Conservation (phyloP, 2,888 invertebrate genomes). For the Aphidius colemani region DNA sequence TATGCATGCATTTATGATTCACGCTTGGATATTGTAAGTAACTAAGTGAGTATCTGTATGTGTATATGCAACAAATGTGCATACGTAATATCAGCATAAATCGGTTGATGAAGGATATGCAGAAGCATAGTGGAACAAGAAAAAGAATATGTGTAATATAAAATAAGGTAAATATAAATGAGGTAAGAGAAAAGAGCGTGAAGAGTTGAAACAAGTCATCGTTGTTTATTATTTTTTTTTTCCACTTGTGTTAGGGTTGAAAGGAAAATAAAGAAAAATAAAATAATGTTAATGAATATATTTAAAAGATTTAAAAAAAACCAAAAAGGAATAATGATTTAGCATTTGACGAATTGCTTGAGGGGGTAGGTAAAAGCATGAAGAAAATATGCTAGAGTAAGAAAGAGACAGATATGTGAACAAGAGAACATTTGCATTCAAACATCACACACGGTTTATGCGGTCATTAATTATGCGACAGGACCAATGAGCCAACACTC, state of each 20-base stretch:
- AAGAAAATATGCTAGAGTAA: slow-evolving; percentile 27
- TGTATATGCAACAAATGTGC: too few relatives aligned
- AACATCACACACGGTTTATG: slow-evolving; percentile 50
- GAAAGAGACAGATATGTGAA: slow-evolving; percentile 31
- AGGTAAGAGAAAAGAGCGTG: background rate
- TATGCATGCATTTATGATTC: too few relatives aligned
- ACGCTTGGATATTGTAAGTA: too few relatives aligned
- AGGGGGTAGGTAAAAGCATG: slow-evolving; percentile 15
- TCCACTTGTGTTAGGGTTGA: background rate
- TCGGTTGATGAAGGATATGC: background rate
- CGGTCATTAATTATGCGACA: slow-evolving; percentile 50
- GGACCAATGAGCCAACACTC: slow-evolving; percentile 47
- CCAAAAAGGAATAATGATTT: slow-evolving; percentile 11
- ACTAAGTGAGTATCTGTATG: too few relatives aligned
- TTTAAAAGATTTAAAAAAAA: slow-evolving; percentile 7
- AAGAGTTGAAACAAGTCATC: background rate
- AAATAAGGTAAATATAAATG: background rate
- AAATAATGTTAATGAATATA: background rate
- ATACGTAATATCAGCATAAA: background rate
- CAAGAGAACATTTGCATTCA: slow-evolving; percentile 45
- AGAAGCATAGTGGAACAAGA: background rate
- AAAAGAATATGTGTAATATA: background rate
- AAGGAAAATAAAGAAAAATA: background rate
- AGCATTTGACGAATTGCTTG: background rate
- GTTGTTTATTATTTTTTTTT: background rate